phyloP scores from a whole-genome alignment of 2,888 invertebrate species.

The Drosophila falleni region DNA sequence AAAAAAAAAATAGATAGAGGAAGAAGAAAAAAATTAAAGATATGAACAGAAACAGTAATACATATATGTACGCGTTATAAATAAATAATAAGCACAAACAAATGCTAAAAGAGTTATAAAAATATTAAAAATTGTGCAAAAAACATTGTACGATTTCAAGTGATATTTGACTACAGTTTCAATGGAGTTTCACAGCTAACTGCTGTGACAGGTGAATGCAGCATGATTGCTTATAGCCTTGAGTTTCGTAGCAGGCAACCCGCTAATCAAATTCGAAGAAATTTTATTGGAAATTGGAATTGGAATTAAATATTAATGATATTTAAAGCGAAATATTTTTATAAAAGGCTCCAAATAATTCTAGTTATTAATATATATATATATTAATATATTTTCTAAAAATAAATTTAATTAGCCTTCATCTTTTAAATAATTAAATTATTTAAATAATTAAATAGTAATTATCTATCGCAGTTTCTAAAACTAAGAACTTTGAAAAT shows the following conservation, averaged over 20 bases:
- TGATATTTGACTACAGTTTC: slow-evolving; percentile 2
- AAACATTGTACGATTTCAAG: neutral
- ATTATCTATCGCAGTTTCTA: slow-evolving; percentile 3
- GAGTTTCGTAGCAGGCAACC: slow-evolving; percentile 10
- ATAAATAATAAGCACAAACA: slow-evolving; percentile 21
- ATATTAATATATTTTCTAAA: neutral
- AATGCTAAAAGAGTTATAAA: slow-evolving; percentile 37
- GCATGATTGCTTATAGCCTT: slow-evolving; percentile 2
- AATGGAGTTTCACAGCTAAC: slow-evolving; percentile 10
- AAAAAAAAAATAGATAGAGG: slow-evolving; percentile 5
- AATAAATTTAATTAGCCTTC: neutral
- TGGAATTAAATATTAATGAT: no score
- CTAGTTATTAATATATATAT: no score
- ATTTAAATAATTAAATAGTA: neutral
- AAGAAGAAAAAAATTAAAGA: slow-evolving; percentile 3
- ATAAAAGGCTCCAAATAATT: no score
- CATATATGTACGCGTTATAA: neutral
- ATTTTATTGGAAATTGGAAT: neutral
- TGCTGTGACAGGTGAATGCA: slow-evolving; percentile 7
- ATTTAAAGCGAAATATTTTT: no score
- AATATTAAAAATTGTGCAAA: slow-evolving; percentile 25
- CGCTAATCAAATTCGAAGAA: neutral
- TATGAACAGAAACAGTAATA: slow-evolving; percentile 4
- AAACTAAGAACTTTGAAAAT: neutral
- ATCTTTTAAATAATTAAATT: neutral